phyloP scores from a whole-genome alignment of 2,888 invertebrate genomes.

The Caenorhabditis plicata region DNA sequence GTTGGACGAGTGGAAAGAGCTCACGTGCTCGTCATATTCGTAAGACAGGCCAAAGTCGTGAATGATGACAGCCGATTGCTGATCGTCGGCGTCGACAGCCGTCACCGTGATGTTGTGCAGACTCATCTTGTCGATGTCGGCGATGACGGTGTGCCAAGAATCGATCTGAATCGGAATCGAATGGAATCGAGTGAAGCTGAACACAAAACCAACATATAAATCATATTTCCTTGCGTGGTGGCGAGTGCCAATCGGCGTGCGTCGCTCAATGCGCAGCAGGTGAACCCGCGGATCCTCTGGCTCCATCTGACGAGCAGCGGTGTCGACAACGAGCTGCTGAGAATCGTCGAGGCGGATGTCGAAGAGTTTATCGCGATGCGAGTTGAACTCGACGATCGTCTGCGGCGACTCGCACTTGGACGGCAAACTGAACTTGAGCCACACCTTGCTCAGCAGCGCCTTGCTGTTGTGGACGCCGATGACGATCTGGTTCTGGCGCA shows the following conservation, averaged over 20 bases:
- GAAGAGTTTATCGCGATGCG: conserved; percentile 42
- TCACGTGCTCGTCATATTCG: conserved; percentile 43
- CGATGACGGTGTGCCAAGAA: conserved; percentile 31
- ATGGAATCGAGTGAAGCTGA: neutral
- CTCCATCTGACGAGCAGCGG: too few species aligned
- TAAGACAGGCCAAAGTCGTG: conserved; percentile 42
- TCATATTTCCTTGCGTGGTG: conserved; percentile 38
- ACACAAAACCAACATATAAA: conserved; percentile 25
- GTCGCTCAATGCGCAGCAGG: conserved; percentile 27
- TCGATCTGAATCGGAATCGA: conserved; percentile 30
- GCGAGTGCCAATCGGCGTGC: conserved; percentile 42
- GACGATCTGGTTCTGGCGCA: conserved; percentile 27
- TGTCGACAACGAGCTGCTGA: too few species aligned
- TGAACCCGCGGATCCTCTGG: conserved; percentile 40
- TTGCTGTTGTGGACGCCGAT: conserved; percentile 33
- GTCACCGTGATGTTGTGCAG: conserved; percentile 37
- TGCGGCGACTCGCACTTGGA: conserved; percentile 21
- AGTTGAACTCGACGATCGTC: conserved; percentile 38
- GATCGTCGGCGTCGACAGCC: conserved; percentile 22
- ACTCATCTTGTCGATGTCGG: conserved; percentile 32
- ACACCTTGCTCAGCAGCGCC: conserved; percentile 33
- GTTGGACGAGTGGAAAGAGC: conserved; percentile 30
- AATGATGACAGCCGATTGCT: conserved; percentile 27
- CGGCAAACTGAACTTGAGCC: conserved; percentile 39
- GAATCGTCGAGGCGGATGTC: conserved; percentile 31